Evolutionary conservation across 2,797 vertebrate genomes (phyloP).

Genomic region (Champsocephalus esox): DNA sequence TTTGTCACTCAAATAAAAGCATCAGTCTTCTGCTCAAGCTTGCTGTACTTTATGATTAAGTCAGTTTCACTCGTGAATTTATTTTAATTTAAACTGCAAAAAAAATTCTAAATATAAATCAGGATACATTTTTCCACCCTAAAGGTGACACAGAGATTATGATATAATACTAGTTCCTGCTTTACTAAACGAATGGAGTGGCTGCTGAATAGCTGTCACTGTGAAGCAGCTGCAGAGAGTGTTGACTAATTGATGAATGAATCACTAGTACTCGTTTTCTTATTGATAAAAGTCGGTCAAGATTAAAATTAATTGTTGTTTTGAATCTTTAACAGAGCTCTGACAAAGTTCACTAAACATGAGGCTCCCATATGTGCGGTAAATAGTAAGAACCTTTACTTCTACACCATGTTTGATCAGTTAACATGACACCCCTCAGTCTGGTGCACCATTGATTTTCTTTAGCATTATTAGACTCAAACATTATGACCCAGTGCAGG

Average conservation of each 20-base stretch:
- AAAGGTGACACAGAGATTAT: background rate
- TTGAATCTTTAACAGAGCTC: background rate
- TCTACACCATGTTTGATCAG: background rate
- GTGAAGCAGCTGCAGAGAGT: background rate
- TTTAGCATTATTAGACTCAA: background rate
- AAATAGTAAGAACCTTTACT: background rate
- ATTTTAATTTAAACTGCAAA: background rate
- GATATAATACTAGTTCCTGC: background rate
- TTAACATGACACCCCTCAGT: background rate
- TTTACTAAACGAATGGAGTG: background rate
- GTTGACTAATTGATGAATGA: background rate
- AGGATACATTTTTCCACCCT: background rate
- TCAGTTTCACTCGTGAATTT: background rate
- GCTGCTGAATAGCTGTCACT: background rate
- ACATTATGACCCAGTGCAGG: background rate
- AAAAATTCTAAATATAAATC: background rate
- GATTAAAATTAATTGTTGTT: background rate
- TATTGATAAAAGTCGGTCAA: background rate
- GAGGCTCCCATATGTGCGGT: background rate
- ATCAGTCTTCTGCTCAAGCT: background rate
- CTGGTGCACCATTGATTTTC: background rate
- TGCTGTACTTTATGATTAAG: background rate
- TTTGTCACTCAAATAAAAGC: background rate
- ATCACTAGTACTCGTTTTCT: background rate
- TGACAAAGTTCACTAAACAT: conserved; percentile 13